Base-by-base conservation (phyloP, 1,140 invertebrate genomes). In the Drosophila yakuba region DNA sequence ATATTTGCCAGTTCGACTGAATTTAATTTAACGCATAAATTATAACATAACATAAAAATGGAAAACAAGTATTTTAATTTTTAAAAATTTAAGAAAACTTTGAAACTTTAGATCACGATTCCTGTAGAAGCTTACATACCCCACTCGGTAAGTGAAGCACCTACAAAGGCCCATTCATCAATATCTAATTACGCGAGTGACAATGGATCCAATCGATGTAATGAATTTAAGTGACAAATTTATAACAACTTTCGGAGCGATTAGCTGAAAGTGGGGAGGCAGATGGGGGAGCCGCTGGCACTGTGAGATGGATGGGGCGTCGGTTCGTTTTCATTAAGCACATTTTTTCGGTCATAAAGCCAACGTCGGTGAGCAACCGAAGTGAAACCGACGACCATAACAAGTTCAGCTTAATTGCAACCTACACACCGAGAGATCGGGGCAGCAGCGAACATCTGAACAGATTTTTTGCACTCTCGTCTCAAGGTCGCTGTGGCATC, bases 371-470 rank as follows among this genome's bases (percentile, higher is more conserved):
- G 74, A 68, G 48, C 72, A 61, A 57, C 71, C 52, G 50, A 74
- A 77, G 74, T 68, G 63, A 80, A 85, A 85, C 77, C 82, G 78
- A 69, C 74, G 64, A 77, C 74, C 76, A 78, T 73, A 85, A 85
- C 69, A 81, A 86, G 79, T 88, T 86, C 75, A 88, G 78, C 62
- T 88, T 88, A 88, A 88, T 88, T 88, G 72, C 83, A 88, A 78
- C 84, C 83, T 83, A 86, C 83, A 86, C 79, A 10, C 32, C 32
- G 32, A 64, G 55, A 69, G 60, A 45, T 32, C 44, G 47, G 57
- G 59, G 60, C 59, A 41, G 25, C 35, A 8, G 25, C n/a, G 64
- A 71, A 25, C 68, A 58, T 71, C 68, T 58, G 74, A 60, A 66
- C 63, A 71, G 52, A 71, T 74, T 72, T 85, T 81, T 85, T 85